Evolutionary conservation across 2,113 vertebrate species (phyloP).

Genomic region (Stercorarius parasiticus): DNA sequence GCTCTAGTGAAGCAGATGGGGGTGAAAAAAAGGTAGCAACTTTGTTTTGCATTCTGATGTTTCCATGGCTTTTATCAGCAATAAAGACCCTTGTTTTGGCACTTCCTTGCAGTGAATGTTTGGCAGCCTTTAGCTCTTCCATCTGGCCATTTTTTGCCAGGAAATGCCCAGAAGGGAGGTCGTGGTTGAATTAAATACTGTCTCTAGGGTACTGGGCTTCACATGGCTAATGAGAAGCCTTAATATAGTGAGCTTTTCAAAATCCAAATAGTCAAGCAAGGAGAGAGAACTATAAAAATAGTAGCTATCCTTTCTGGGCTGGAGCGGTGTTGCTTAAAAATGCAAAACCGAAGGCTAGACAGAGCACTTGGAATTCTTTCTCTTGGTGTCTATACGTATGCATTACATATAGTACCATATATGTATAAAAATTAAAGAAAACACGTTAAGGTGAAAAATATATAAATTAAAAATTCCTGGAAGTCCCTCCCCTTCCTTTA

Average conservation of each 20-base stretch:
- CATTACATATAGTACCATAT: background rate
- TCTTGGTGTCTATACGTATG: background rate
- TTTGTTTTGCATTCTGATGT: slow-evolving; percentile 53
- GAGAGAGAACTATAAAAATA: background rate
- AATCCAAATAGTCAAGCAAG: background rate
- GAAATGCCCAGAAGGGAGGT: slow-evolving; percentile 52
- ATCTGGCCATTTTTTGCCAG: slow-evolving; percentile 55
- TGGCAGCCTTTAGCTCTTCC: slow-evolving; percentile 30
- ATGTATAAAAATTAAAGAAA: background rate
- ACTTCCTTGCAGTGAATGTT: slow-evolving; percentile 50
- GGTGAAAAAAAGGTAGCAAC: slow-evolving; percentile 28
- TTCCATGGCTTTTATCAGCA: slow-evolving; percentile 50
- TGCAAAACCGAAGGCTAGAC: background rate
- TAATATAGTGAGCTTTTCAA: slow-evolving; percentile 52
- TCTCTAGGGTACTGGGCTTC: slow-evolving; percentile 16
- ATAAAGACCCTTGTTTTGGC: slow-evolving; percentile 50
- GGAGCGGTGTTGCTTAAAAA: background rate
- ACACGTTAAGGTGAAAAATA: background rate
- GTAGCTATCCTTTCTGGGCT: background rate
- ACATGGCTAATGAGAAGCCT: slow-evolving; percentile 12
- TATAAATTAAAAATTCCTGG: slow-evolving; percentile 40
- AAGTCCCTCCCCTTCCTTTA: slow-evolving; percentile 32
- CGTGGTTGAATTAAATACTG: slow-evolving; percentile 46
- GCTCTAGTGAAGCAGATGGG: slow-evolving; percentile 33
- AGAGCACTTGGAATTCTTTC: background rate